These are phyloP conservation scores for Ericerus pela DNA, from an alignment of 1,140 invertebrate genomes.

Conservation along the genomic window DNA sequence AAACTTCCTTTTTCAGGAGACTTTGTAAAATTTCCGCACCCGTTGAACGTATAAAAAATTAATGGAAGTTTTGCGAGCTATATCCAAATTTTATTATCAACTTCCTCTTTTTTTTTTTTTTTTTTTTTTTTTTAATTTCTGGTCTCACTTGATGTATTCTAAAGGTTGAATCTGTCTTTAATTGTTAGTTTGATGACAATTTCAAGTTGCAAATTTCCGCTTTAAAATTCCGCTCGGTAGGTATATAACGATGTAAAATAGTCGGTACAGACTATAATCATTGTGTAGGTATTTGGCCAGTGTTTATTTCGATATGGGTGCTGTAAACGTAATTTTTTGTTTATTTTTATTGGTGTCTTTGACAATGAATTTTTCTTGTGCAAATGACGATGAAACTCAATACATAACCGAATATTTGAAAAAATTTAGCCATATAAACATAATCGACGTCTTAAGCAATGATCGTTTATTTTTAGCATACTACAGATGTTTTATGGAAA, in stretches of 20 bases:
- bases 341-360: neutral
- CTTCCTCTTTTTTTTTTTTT: too few relatives aligned
- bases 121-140: neutral
- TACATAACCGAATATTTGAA: conserved; percentile 32
- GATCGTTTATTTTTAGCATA: conserved; percentile 36
- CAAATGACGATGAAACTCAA: conserved; percentile 16
- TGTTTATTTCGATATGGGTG: neutral
- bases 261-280: too few relatives aligned
- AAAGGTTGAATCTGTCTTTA: neutral
- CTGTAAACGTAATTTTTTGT: neutral
- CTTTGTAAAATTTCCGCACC: too few relatives aligned
- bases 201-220: neutral
- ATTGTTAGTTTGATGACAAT: conserved; percentile 2
- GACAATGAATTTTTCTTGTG: conserved; percentile 13
- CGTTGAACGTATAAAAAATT: too few relatives aligned
- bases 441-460: conserved; percentile 37
- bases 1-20: too few relatives aligned
- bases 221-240: neutral
- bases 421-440: conserved; percentile 38
- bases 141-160: conserved; percentile 4
- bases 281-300: neutral
- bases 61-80: too few relatives aligned
- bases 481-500: conserved; percentile 37
- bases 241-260: neutral
- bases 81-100: too few relatives aligned